phyloP scores from a whole-genome alignment of 1,140 invertebrate genomes.

The Vanessa tameamea region DNA sequence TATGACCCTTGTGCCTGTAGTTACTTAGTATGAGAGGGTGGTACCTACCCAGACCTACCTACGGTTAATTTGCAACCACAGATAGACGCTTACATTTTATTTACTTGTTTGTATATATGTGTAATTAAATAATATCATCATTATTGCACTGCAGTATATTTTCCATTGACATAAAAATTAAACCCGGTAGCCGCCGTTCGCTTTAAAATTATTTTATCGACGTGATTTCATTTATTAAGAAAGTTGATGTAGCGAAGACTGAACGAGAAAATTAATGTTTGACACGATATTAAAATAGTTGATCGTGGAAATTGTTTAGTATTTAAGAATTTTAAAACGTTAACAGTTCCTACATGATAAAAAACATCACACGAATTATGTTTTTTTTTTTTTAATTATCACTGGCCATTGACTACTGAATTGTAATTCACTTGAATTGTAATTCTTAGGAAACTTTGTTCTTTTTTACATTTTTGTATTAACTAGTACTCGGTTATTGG shows the following conservation, averaged over 20 bases:
- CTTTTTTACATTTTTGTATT: no score
- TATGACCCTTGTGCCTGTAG: no score
- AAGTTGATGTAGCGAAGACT: slow-evolving; percentile 19
- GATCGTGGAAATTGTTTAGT: background rate
- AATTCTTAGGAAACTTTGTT: background rate
- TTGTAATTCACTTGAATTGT: no score
- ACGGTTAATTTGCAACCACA: no score
- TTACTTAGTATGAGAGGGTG: no score
- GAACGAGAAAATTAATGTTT: slow-evolving; percentile 23
- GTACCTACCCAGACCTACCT: no score
- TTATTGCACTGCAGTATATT: background rate
- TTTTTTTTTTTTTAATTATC: no score
- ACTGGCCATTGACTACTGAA: no score
- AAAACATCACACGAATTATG: background rate
- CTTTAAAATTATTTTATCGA: slow-evolving; percentile 24
- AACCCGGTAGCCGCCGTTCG: slow-evolving; percentile 5
- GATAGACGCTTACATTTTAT: no score
- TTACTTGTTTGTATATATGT: no score
- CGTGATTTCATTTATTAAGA: slow-evolving; percentile 33
- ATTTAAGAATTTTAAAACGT: background rate
- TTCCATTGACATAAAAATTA: slow-evolving; percentile 9
- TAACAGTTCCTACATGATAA: background rate
- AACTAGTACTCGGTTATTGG: no score
- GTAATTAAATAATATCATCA: background rate
- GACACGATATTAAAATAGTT: slow-evolving; percentile 22